phyloP scores from a whole-genome alignment of 2,113 vertebrate species.

The Dolichotis patagonum region DNA sequence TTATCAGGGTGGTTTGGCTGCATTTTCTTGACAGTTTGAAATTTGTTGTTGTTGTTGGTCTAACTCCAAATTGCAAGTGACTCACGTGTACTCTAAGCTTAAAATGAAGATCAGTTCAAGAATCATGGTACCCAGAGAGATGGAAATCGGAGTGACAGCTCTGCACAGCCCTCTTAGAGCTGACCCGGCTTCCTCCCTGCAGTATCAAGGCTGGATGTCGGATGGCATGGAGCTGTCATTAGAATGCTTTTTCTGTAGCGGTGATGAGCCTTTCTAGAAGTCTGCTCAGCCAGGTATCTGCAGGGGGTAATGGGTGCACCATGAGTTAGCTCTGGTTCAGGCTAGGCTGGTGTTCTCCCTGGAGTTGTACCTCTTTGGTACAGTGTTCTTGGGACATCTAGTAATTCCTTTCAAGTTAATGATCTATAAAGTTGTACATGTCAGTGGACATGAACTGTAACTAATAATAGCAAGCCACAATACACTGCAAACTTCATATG shows the following conservation, averaged over 20 bases:
- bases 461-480: background rate
- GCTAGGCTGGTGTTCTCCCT: background rate
- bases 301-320: background rate
- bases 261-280: background rate
- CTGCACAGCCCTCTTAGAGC: background rate
- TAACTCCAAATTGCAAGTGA: slow-evolving; percentile 37
- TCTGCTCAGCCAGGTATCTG: background rate
- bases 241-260: background rate
- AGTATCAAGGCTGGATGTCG: background rate
- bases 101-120: background rate
- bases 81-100: slow-evolving; percentile 12
- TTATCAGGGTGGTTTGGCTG: background rate
- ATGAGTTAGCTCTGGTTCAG: background rate
- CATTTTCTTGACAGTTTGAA: slow-evolving; percentile 18
- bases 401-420: background rate
- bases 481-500: background rate
- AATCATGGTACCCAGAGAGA: slow-evolving; percentile 9
- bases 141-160: background rate
- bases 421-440: background rate
- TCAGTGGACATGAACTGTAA: background rate
- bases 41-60: background rate
- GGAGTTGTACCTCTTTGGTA: background rate
- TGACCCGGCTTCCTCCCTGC: background rate
- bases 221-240: background rate
- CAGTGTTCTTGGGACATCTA: background rate